Conservation (phyloP, 2,113 vertebrate species). For the Salvelinus alpinus region DNA sequence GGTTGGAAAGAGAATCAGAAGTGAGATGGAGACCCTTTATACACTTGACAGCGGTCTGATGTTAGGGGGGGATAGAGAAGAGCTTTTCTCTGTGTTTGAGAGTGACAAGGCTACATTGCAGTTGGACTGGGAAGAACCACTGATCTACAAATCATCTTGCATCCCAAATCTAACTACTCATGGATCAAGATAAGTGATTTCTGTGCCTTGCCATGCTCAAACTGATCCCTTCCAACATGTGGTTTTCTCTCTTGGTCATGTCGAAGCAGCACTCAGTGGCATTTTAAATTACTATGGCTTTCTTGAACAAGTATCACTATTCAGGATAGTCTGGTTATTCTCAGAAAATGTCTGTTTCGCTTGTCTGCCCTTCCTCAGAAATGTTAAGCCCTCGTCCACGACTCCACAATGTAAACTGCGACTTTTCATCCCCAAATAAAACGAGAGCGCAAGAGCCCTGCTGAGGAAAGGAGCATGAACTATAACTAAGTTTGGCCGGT, state of each 20-base stretch:
- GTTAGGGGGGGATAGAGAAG: slow-evolving; percentile 21
- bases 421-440: slow-evolving; percentile 15
- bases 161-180: too few relatives aligned
- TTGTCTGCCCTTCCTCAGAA: slow-evolving; percentile 18
- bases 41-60: not conserved
- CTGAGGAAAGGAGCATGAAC: slow-evolving; percentile 1
- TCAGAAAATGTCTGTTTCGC: slow-evolving; percentile 46
- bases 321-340: slow-evolving; percentile 26
- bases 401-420: not conserved
- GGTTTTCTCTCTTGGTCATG: slow-evolving; percentile 11
- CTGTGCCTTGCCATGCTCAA: too few relatives aligned
- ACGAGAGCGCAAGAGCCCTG: slow-evolving; percentile 37
- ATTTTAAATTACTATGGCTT: slow-evolving; percentile 3
- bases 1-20: slow-evolving; percentile 25
- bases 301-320: slow-evolving; percentile 19
- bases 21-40: slow-evolving; percentile 12
- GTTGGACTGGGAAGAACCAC: too few relatives aligned
- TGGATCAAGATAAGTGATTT: too few relatives aligned
- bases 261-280: slow-evolving; percentile 25
- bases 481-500: too few relatives aligned
- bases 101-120: too few relatives aligned
- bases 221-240: not conserved
- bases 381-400: slow-evolving; percentile 16
- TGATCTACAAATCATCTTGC: too few relatives aligned
- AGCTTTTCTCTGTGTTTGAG: not conserved